Evolutionary conservation across 53 echinoderm and acorn worm genomes (phyloP), one percentile per base, ranked within the genome.

Genomic region (Glandiceps talaboti): DNA sequence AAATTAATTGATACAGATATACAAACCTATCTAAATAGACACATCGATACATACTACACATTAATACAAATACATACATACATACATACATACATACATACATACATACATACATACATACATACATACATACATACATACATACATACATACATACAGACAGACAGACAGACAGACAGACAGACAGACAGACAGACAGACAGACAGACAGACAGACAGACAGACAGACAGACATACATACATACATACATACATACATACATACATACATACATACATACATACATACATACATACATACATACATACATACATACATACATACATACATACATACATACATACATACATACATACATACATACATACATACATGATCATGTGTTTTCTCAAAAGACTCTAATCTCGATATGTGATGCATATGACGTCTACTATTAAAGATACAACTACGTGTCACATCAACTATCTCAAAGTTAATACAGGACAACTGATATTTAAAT

Each of bases 61-160:
- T 81, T 30, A 25, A 33, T 75, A 1, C 30, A 75, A 14, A 26
- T 33, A 81, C 45, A 29, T 29, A 76, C 29, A 29, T 81, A 29
- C 27, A 31, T 32, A 76, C 29, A 76, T 26, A 82, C 27, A 76
- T 76, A 76, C 74, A 76, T 74, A 82, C 76, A 76, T 28, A 82
- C 74, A 76, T 30, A 82, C 74, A 76, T 74, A 76, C 74, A 76
- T 74, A 82, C 74, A 31, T 74, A 82, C 74, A 76, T 74, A 76
- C 30, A 76, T 30, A 82, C 74, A 32, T 74, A 80, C 45, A 76
- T 76, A 82, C 74, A 76, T 74, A 76, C 74, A 76, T 30, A 82
- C 74, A 76, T 30, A 82, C 29, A 33, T 31, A 82, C 32, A 76
- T 25, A 82, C 27, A 81, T 26, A 81, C 26, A 81, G 14, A 74